These are phyloP conservation scores for Oscheius sp. DNA, from an alignment of 2,888 invertebrate genomes.

Conservation along the genomic window DNA sequence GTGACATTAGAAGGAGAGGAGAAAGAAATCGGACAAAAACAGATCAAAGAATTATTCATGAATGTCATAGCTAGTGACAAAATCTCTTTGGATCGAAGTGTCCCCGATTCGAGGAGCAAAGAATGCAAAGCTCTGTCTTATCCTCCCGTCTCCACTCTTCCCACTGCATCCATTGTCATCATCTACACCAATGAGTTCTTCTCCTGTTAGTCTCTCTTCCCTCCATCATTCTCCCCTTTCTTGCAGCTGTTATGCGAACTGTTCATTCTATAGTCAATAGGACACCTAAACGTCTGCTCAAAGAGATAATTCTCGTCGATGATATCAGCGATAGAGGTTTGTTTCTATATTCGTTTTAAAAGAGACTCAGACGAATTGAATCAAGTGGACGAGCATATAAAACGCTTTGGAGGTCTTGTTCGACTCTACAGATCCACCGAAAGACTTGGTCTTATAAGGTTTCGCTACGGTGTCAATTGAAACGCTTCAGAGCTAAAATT, in stretches of 20 bases:
- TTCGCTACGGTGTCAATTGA: not conserved
- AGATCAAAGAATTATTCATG: constrained; percentile 60
- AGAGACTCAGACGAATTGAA: constrained; percentile 78
- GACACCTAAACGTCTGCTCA: constrained; percentile 79
- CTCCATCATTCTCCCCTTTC: not conserved
- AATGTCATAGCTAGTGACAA: constrained; percentile 71
- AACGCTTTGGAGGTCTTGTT: constrained; percentile 74
- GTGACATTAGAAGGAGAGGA: constrained; percentile 44
- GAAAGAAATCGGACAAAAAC: constrained; percentile 34
- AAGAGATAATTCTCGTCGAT: constrained; percentile 92
- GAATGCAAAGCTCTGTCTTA: constrained; percentile 75
- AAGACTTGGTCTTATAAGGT: constrained; percentile 84
- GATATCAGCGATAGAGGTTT: constrained; percentile 84
- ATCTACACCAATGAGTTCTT: constrained; percentile 76
- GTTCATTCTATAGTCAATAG: constrained; percentile 87
- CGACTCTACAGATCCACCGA: constrained; percentile 80
- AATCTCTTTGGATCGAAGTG: constrained; percentile 72
- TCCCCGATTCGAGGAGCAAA: constrained; percentile 71
- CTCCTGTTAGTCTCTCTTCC: constrained; percentile 22
- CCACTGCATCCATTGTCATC: constrained; percentile 78
- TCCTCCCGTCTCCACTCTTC: constrained; percentile 74
- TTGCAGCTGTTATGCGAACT: constrained; percentile 40
- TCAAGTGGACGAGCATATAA: constrained; percentile 82
- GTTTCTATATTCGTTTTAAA: too few relatives aligned
- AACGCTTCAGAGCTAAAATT: constrained; percentile 75